A percentile compares a stretch with the other conserved stretches of the same genome.
Evolutionary conservation across 1,140 invertebrate genomes (phyloP).

Genomic region (Conus betulinus): DNA sequence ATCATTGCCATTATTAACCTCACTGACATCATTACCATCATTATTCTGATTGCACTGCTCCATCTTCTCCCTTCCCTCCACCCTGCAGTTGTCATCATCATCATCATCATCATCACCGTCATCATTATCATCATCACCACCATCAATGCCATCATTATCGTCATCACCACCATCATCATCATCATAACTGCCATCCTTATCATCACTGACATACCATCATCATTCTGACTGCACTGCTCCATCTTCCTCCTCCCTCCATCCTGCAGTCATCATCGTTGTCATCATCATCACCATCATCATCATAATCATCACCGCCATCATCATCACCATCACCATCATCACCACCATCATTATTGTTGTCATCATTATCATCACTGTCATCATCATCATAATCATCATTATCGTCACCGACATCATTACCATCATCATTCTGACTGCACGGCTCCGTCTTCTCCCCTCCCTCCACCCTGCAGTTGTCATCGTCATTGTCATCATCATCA

Average conservation of each 20-base stretch:
- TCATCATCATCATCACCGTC: too few species aligned
- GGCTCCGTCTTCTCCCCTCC: background rate
- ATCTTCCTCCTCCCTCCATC: background rate
- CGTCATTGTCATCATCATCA: too few species aligned
- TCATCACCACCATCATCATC: background rate
- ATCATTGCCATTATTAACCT: background rate
- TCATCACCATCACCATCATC: too few species aligned
- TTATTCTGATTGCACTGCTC: slow-evolving; percentile 81
- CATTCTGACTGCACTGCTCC: background rate
- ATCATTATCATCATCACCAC: background rate
- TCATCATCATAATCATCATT: too few species aligned
- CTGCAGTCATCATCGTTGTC: too few species aligned
- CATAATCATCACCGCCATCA: too few species aligned
- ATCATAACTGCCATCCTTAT: background rate
- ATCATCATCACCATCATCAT: too few species aligned
- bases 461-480: background rate
- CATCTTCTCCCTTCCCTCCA: slow-evolving; percentile 84
- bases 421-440: too few species aligned
- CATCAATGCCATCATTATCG: background rate
- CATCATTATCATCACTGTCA: too few species aligned
- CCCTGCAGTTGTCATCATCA: slow-evolving; percentile 45
- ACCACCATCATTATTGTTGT: too few species aligned
- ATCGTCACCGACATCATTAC: too few species aligned
- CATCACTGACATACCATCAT: background rate
- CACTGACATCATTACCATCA: background rate